Evolutionary conservation across 2,113 vertebrate species (phyloP).

Genomic region (Eublepharis macularius): DNA sequence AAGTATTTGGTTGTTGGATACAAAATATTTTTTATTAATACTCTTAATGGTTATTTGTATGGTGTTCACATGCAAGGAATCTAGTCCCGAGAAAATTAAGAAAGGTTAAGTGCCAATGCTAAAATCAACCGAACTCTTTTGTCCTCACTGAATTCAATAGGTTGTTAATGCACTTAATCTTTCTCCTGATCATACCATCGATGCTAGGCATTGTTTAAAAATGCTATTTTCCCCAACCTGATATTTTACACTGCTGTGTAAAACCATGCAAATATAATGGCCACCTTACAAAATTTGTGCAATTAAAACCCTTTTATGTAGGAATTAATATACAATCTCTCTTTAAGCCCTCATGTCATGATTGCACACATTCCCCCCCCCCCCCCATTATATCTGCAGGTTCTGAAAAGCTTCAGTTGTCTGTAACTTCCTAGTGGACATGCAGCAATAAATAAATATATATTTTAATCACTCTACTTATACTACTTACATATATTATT

Average conservation of each 20-base stretch:
- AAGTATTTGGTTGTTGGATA: background rate
- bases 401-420: background rate
- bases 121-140: background rate
- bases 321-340: background rate
- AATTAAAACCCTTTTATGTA: background rate
- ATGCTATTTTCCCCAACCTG: background rate
- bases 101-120: background rate
- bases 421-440: too few species aligned
- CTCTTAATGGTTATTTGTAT: background rate
- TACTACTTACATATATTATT: background rate
- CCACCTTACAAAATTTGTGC: background rate
- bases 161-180: background rate
- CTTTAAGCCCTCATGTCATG: background rate
- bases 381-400: background rate
- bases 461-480: too few species aligned
- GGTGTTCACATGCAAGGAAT: background rate
- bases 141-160: background rate
- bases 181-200: background rate
- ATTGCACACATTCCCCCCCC: background rate
- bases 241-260: background rate
- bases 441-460: too few species aligned
- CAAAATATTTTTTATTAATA: background rate
- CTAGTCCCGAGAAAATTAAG: background rate
- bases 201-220: background rate
- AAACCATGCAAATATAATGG: background rate